Evolutionary conservation across 2,888 invertebrate genomes (phyloP).

Genomic region (Platycnemis pennipes): DNA sequence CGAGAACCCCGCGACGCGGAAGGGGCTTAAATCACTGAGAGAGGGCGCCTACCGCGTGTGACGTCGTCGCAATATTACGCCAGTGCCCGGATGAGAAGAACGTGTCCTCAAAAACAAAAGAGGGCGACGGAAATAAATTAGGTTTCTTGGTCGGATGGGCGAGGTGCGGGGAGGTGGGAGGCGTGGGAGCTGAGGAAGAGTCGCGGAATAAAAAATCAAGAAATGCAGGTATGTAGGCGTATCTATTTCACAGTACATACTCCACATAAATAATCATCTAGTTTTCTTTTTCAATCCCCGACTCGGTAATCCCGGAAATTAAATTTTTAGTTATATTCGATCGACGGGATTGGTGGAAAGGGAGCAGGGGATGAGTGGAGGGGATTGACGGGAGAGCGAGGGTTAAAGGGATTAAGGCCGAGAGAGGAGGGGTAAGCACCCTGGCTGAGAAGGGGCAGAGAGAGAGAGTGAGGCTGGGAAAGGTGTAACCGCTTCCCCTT

Average conservation of each 20-base stretch:
- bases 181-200: too few relatives aligned
- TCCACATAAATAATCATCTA: not conserved
- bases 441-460: not conserved
- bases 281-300: not conserved
- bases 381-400: not conserved
- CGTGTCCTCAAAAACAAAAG: too few relatives aligned
- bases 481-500: too few relatives aligned
- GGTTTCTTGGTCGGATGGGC: too few relatives aligned
- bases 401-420: not conserved
- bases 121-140: too few relatives aligned
- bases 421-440: not conserved
- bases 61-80: too few relatives aligned
- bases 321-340: constrained; percentile 40
- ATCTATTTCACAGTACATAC: not conserved
- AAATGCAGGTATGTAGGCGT: not conserved
- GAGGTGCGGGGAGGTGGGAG: too few relatives aligned
- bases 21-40: too few relatives aligned
- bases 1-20: too few relatives aligned
- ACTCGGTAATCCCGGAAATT: constrained; percentile 29
- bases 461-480: not conserved
- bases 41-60: too few relatives aligned
- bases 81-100: too few relatives aligned
- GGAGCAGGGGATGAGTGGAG: not conserved
- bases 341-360: not conserved
- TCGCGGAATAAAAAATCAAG: too few relatives aligned